Conservation (phyloP, 2,888 invertebrate genomes). For the Lucinisca nassula region DNA sequence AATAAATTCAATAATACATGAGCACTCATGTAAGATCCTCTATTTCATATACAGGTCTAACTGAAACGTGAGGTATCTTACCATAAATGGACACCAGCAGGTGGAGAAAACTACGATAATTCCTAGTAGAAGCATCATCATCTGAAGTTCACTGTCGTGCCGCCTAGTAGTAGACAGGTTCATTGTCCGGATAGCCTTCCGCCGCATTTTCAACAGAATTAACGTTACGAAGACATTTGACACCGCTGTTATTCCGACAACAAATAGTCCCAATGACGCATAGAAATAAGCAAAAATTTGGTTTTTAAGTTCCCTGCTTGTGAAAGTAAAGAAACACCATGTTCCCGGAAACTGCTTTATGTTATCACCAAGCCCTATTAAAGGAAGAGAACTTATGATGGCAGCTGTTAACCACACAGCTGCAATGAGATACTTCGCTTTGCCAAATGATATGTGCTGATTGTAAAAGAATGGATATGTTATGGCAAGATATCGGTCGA, state of each 20-base stretch:
- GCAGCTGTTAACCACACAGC: conserved; percentile 77
- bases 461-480: conserved; percentile 83
- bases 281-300: conserved; percentile 83
- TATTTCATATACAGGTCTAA: no score
- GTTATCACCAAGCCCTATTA: conserved; percentile 86
- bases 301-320: conserved; percentile 76
- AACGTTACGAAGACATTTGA: conserved; percentile 81
- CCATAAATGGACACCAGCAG: conserved; percentile 88
- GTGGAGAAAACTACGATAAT: conserved; percentile 86
- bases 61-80: conserved; percentile 77
- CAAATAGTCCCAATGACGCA: conserved; percentile 81
- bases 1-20: no score
- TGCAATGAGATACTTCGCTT: conserved; percentile 75
- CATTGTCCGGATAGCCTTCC: conserved; percentile 65
- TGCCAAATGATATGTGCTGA: conserved; percentile 72
- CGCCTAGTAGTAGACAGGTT: conserved; percentile 56
- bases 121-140: conserved; percentile 87
- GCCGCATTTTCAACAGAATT: conserved; percentile 80
- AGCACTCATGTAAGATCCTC: no score
- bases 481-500: conserved; percentile 85
- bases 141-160: conserved; percentile 85
- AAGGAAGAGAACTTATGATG: conserved; percentile 82
- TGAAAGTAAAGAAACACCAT: conserved; percentile 87
- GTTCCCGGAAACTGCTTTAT: conserved; percentile 86
- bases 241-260: conserved; percentile 77